Base-by-base conservation (phyloP, 2,797 vertebrate species). In the Synaphobranchus kaupii region DNA sequence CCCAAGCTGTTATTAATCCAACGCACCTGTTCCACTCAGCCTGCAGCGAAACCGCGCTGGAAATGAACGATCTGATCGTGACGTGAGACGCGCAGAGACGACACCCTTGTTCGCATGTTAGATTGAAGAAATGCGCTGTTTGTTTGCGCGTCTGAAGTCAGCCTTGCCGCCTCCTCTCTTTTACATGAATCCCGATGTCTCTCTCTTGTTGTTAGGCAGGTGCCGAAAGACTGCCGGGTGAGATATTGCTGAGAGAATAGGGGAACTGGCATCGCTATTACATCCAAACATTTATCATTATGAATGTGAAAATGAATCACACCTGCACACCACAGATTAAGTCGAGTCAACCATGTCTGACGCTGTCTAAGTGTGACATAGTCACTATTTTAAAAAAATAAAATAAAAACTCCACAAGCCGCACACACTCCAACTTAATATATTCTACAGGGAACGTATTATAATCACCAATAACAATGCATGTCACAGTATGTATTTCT, bases 141-240 rank as follows among this genome's bases (percentile, higher is more conserved):
- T 63, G 25, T 15, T 25, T 22, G 60, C 60, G 60, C 12, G 25
- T 7, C 22, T 63, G 60, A 63, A 25, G 9, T 63, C 78, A 81
- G 78, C 90, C 92, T 93, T 90, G 93, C 93, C 94, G 92, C 87
- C 63, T 86, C 92, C 93, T 91, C 92, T 93, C 91, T 94, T 95
- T 95, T 95, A 92, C 92, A 96, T 95, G 95, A 95, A 95, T 93
- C 92, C 84, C 89, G 82, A 90, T 91, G 92, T 94, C 91, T 91
- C 92, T 92, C 90, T 89, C 87, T 90, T 86, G 58, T 31, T 50
- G 66, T 71, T 15, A 34, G 28, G 28, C 66, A 10, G 66, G 28
- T 34, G 66, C 66, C 5, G 63, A 66, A 60, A 66, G 22, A 28
- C 22, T 28, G 63, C n/a, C 6, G 66, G 66, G 28, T 28, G 28